Base-by-base conservation (phyloP, 2,888 invertebrate species). In the Ferrisia virgata region DNA sequence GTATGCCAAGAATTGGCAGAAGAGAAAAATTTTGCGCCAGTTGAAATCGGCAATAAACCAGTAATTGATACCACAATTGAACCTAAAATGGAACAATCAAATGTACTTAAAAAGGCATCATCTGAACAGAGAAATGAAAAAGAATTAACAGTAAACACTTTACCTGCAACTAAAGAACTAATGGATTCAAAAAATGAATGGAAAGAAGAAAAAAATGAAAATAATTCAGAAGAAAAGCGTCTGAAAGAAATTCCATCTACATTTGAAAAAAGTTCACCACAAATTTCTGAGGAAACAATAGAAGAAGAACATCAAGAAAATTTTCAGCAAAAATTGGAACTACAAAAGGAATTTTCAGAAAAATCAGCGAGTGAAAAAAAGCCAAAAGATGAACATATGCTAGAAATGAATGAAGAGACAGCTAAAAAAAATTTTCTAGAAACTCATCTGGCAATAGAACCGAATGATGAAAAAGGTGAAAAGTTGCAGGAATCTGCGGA, bases 111-210 rank as follows among this genome's bases (percentile, higher is more conserved):
- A n/a, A n/a, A n/a, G n/a, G n/a, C 5, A 39, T 8, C 39, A 39
- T 8, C 5, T 39, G 39, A 39, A 39, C 5, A 39, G 11, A 8
- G 6, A 39, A 11, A 39, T 8, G 39, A 39, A 39, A 39, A 39
- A 39, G 39, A 39, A 39, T 5, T 11, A 39, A 39, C 39, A 39
- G 39, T 8, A 39, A 39, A 39, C 6, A 39, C 39, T 11, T 39
- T 39, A 39, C 39, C 39, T 8, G 39, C 5, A 39, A 39, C 11
- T 8, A 39, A 85, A 82, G 84, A 86, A 81, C 83, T 79, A 72
- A 82, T 85, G 83, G 76, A 80, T 53, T 82, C 79, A 28, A 69
- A 39, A 39, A 39, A 8, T 39, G 6, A 39, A 39, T 39, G 6
- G 5, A n/a, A n/a, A n/a, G 39, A 39, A 39, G 6, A 5, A 39